These are phyloP conservation scores for Polydrusus tereticollis DNA, from an alignment of 2,888 invertebrate genomes.

Conservation along the genomic window DNA sequence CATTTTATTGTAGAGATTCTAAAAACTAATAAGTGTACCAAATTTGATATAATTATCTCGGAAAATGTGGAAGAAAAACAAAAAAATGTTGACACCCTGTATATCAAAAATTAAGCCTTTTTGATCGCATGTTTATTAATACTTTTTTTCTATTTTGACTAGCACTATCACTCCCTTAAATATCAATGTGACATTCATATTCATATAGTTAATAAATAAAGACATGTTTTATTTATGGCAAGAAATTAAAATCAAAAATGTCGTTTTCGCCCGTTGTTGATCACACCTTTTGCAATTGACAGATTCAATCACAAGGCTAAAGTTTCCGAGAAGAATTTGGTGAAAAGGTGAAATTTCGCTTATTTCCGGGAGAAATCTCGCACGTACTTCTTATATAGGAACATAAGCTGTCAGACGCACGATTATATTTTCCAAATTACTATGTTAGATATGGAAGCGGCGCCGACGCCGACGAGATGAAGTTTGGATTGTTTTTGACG, in stretches of 20 bases:
- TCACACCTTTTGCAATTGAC: conserved; percentile 1
- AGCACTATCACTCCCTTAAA: no score
- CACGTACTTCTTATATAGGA: not conserved
- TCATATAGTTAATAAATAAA: no score
- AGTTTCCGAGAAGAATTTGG: conserved; percentile 9
- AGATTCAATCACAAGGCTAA: not conserved
- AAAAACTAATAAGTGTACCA: no score
- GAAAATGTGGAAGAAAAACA: no score
- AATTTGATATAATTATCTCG: no score
- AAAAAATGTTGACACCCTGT: no score
- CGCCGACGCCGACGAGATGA: conserved; percentile 4
- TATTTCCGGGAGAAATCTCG: conserved; percentile 7
- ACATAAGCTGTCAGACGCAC: conserved; percentile 12
- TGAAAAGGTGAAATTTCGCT: conserved; percentile 19
- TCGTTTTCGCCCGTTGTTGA: not conserved
- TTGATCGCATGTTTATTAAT: no score
- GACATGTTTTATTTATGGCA: not conserved
- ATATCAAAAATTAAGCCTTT: no score
- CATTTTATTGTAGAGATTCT: no score
- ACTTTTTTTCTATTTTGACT: no score
- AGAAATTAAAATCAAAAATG: not conserved
- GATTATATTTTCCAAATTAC: conserved; percentile 6
- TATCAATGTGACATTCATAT: no score
- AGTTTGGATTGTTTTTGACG: not conserved
- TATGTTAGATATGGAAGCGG: conserved; percentile 13